phyloP scores from a whole-genome alignment of 2,888 invertebrate species.

The Mythimna pallens region DNA sequence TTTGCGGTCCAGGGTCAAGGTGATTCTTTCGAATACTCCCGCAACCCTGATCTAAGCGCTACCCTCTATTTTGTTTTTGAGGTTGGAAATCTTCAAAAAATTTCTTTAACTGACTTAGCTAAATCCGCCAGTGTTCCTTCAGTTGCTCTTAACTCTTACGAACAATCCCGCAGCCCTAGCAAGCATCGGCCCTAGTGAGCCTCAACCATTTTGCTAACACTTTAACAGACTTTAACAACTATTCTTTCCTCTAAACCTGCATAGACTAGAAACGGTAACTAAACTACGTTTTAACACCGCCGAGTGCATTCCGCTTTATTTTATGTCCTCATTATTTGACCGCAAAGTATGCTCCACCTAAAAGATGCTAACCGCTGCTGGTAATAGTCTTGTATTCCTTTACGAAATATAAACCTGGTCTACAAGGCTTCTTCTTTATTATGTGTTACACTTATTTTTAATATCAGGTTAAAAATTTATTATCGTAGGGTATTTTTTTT shows the following conservation, averaged over 20 bases:
- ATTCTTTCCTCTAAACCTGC: slow-evolving; percentile 22
- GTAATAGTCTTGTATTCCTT: slow-evolving; percentile 13
- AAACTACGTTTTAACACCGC: slow-evolving; percentile 44
- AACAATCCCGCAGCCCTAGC: no score
- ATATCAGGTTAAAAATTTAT: not conserved
- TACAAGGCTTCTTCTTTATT: not conserved
- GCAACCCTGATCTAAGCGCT: no score
- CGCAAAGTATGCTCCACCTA: slow-evolving; percentile 45
- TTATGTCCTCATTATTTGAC: slow-evolving; percentile 58
- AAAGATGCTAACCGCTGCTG: slow-evolving; percentile 35
- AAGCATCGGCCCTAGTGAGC: no score
- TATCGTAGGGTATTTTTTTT: not conserved
- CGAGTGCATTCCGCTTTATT: slow-evolving; percentile 51
- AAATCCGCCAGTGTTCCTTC: no score
- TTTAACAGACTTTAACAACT: not conserved
- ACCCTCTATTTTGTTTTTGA: no score
- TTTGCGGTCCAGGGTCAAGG: no score
- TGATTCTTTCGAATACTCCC: no score
- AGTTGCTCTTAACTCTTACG: no score
- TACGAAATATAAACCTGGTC: slow-evolving; percentile 2
- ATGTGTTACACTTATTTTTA: not conserved
- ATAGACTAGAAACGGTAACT: slow-evolving; percentile 32
- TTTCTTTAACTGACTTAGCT: no score
- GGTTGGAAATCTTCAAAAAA: no score
- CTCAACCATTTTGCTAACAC: not conserved